Base-by-base conservation (phyloP, 2,113 vertebrate species). In the Gallinago media region DNA sequence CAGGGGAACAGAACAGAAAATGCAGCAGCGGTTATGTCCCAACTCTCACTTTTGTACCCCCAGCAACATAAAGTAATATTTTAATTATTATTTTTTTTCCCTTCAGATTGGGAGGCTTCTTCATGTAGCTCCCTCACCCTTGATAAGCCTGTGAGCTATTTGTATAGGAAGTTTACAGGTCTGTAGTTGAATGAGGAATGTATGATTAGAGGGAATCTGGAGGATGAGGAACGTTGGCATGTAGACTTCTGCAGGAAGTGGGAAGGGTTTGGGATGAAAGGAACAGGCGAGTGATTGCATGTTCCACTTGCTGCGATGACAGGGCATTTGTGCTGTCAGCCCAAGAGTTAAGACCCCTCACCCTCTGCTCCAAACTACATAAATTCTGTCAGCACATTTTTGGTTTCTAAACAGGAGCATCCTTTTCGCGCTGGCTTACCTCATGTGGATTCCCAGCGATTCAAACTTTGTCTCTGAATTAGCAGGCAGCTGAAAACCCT, bases 401-500 rank as follows among this genome's bases (percentile, higher is more conserved):
- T 72, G 9, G 22, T 92, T 95, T 88, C 67, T 50, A 49, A 78
- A 49, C 36, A 68, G 56, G 19, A 82, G 32, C 34, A 56, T 81
- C 49, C 44, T 89, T 65, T 58, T 52, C 65, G 22, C 54, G 49
- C 56, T 89, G 62, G 25, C 62, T 94, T 46, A 82, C 4, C 4
- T 89, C 76, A 58, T 81, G 85, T 93, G 67, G 59, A 46, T 93
- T 95, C 47, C 55, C 38, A 79, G 27, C 46, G 47, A 86, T 75
- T 88, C 80, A 85, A 81, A 92, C 68, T 93, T 86, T 74, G 40
- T 50, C 83, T 85, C 61, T 94, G 73, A 55, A 91, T 94, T 91
- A 94, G 46, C 73, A 95, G 76, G 83, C 7, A 2, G n/a, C 80
- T 6, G 20, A 94, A 93, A 95, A 61, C 80, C 91, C 73, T 94